Conservation (phyloP, 64 coral and sea anemone species). For the Stichodactyla helianthus region DNA sequence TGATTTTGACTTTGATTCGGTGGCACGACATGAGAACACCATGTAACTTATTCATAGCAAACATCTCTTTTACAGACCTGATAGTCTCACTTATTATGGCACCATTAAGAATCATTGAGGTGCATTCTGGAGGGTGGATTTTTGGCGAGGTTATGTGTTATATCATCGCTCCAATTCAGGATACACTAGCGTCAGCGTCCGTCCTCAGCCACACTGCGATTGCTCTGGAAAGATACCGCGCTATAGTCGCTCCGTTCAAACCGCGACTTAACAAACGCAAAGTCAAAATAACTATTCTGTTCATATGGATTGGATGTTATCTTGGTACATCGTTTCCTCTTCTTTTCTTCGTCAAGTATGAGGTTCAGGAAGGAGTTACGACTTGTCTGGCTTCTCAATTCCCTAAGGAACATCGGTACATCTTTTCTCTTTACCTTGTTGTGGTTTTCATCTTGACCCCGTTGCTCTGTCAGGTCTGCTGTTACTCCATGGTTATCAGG, state of each 20-base stretch:
- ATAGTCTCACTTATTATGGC: conserved; percentile 40
- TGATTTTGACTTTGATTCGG: conserved; percentile 43
- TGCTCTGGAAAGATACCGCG: conserved; percentile 75
- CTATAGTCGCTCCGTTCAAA: conserved; percentile 59
- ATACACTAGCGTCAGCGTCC: conserved; percentile 69
- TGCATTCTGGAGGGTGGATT: conserved; percentile 39
- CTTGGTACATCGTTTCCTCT: background rate
- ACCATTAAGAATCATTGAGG: conserved; percentile 71
- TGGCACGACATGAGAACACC: conserved; percentile 53
- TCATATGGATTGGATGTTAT: conserved; percentile 64
- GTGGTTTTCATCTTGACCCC: conserved; percentile 42
- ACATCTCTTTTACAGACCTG: conserved; percentile 52
- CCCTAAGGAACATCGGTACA: background rate
- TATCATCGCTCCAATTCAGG: conserved; percentile 65
- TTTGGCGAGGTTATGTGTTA: conserved; percentile 66
- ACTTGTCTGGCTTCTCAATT: background rate
- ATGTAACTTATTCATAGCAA: conserved; percentile 60
- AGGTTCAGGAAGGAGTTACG: no score
- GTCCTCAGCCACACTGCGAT: conserved; percentile 66
- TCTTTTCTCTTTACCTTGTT: conserved; percentile 41
- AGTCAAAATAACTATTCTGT: conserved; percentile 38
- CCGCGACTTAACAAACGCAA: conserved; percentile 39
- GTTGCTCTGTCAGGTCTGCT: conserved; percentile 22
- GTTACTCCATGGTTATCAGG: conserved; percentile 35
- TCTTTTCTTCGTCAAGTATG: conserved; percentile 15